These are phyloP conservation scores for Drosophila repleta DNA, from an alignment of 1,140 invertebrate species.

Conservation along the genomic window DNA sequence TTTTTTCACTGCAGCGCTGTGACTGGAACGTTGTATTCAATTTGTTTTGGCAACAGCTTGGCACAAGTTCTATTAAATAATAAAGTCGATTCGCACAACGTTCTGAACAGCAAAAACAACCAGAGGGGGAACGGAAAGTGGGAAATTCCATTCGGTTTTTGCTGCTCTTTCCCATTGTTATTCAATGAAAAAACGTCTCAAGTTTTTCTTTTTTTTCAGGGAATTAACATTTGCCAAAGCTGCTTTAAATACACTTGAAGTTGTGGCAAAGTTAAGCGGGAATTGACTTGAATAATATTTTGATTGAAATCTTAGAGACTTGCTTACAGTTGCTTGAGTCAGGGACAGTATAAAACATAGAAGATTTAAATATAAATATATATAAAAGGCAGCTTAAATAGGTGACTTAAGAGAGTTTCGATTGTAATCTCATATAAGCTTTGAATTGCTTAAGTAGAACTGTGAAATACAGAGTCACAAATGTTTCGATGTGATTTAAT, in stretches of 20 bases:
- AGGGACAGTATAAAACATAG: too few species aligned
- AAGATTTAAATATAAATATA: too few species aligned
- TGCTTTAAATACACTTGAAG: constrained; percentile 17
- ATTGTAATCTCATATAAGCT: too few species aligned
- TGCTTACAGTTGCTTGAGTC: neutral
- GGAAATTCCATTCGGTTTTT: constrained; percentile 25
- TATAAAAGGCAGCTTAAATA: too few species aligned
- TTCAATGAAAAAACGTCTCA: constrained; percentile 58
- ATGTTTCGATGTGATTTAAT: too few species aligned
- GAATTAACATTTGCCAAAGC: constrained; percentile 23
- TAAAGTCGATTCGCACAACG: constrained; percentile 75
- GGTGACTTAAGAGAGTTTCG: too few species aligned
- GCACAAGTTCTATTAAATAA: constrained; percentile 78
- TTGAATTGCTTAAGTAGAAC: too few species aligned
- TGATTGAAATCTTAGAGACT: neutral
- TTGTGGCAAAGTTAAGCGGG: neutral
- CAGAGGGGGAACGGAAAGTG: neutral
- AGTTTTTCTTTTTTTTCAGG: constrained; percentile 21
- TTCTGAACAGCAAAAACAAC: constrained; percentile 29
- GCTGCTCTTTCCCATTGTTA: constrained; percentile 41
- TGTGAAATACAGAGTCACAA: too few species aligned
- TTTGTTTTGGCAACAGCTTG: constrained; percentile 80
- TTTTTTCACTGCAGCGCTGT: constrained; percentile 22
- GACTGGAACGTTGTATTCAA: constrained; percentile 74
- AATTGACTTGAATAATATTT: neutral